Percentiles rank a stretch among this genome's conserved stretches.
phyloP scores from a whole-genome alignment of 2,888 invertebrate species.

The Leptinotarsa tumamoca region DNA sequence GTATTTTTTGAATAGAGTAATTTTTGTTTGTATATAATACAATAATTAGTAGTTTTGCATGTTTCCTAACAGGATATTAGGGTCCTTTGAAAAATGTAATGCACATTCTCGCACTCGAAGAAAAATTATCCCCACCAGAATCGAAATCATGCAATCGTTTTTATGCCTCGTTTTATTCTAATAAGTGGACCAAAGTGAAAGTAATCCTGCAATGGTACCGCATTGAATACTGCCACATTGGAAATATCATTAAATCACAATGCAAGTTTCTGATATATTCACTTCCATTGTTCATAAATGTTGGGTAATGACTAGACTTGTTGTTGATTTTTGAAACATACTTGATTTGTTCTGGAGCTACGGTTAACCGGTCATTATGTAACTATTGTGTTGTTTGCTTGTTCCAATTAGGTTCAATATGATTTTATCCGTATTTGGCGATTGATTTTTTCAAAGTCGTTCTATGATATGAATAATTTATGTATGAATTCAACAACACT shows the following conservation, averaged over 20 bases:
- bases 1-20: too few relatives aligned
- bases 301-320: conserved; percentile 15
- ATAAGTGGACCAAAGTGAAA: conserved; percentile 29
- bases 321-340: conserved; percentile 1
- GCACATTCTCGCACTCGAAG: neutral
- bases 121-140: neutral
- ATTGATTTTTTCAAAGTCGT: neutral
- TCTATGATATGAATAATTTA: neutral
- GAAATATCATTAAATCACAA: conserved; percentile 12
- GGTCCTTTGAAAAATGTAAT: neutral
- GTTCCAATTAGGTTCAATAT: neutral
- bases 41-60: too few relatives aligned
- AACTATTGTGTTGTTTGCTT: neutral
- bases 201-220: conserved; percentile 21
- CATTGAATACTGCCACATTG: conserved; percentile 13
- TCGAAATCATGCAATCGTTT: conserved; percentile 19
- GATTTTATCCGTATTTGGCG: neutral
- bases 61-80: too few relatives aligned
- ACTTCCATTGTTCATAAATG: conserved; percentile 20
- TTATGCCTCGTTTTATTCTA: conserved; percentile 20
- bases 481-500: neutral
- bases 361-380: neutral
- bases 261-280: conserved; percentile 20
- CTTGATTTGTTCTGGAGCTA: neutral
- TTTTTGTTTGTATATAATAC: too few relatives aligned